Evolutionary conservation across 2,113 vertebrate genomes (phyloP).

Genomic region (Labrus mixtus): DNA sequence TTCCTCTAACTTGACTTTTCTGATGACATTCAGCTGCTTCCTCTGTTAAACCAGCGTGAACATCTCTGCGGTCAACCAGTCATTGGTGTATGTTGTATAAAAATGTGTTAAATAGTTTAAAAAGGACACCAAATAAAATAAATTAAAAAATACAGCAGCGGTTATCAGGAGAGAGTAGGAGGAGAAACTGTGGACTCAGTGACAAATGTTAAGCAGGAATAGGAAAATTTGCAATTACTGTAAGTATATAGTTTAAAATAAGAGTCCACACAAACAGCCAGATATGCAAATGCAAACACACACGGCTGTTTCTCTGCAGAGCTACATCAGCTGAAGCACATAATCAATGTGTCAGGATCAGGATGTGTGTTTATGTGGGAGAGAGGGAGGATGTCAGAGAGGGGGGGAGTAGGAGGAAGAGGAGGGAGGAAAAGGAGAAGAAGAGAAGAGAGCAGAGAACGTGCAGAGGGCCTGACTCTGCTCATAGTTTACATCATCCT

Average conservation of each 20-base stretch:
- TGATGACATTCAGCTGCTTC: slow-evolving; percentile 4
- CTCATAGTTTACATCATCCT: background rate
- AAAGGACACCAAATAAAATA: no score
- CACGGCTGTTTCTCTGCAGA: background rate
- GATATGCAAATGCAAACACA: background rate
- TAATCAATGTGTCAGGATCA: slow-evolving; percentile 30
- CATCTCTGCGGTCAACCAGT: background rate
- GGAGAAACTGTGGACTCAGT: no score
- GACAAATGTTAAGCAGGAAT: background rate
- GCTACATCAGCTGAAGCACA: background rate
- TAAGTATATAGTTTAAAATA: no score
- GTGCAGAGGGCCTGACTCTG: background rate
- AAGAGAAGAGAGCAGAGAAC: background rate
- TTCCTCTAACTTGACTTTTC: background rate
- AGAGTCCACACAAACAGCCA: no score
- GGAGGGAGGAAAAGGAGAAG: no score
- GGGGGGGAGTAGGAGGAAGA: background rate
- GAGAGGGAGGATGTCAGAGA: background rate
- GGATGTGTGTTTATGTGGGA: slow-evolving; percentile 25
- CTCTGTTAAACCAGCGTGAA: slow-evolving; percentile 15
- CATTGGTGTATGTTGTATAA: no score
- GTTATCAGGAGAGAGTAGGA: no score
- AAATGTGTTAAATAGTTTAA: no score
- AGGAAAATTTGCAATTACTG: no score
- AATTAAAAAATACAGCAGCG: no score